Evolutionary conservation across 2,888 invertebrate genomes (phyloP), one percentile per base, ranked within the genome.

Genomic region (Gerris lacustris): DNA sequence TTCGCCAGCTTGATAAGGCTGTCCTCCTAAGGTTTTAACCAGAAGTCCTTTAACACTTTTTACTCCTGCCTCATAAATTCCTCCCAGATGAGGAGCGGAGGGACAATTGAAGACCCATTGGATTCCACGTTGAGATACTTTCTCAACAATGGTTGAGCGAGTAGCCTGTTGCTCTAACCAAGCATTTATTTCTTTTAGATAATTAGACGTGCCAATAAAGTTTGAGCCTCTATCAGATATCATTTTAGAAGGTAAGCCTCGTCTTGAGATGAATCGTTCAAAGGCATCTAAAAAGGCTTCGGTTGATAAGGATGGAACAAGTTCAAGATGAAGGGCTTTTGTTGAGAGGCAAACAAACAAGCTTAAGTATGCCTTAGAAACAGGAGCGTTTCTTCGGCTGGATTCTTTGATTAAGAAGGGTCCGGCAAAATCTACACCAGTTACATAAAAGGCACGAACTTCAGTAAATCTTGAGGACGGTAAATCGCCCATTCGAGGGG

Each of bases 191-290:
- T 55, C 63, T 18, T 71, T 71, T 5, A 76, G 45, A 45, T 74
- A 73, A 6, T 70, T 72, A 6, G 74, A 67, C 0, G 78, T 78
- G 6, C 78, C 78, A 2, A 75, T 69, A 66, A 79, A 77, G 47
- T 76, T 78, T 0, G 77, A 77, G 1, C 79, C 79, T 75, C 78
- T 77, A 63, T 79, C 78, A 67, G 75, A 75, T 69, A 73, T 76
- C 0, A 77, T 68, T 6, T 73, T 64, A 5, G 68, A 63, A 18
- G 75, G 75, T 5, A 74, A 17, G 6, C 78, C 78, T 44, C 77
- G 72, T 11, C 78, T 71, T 6, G 75, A 44, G 0, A 73, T 69
- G 43, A 79, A 77, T 7, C 78, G 70, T 43, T 72, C 69, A 6
- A 76, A 72, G 0, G 77, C 71, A 2, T 76, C 77, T 6, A 78